Percentiles rank a stretch among this genome's conserved stretches.
Conservation (phyloP, 2,888 invertebrate genomes). For the Hetaerina titia region DNA sequence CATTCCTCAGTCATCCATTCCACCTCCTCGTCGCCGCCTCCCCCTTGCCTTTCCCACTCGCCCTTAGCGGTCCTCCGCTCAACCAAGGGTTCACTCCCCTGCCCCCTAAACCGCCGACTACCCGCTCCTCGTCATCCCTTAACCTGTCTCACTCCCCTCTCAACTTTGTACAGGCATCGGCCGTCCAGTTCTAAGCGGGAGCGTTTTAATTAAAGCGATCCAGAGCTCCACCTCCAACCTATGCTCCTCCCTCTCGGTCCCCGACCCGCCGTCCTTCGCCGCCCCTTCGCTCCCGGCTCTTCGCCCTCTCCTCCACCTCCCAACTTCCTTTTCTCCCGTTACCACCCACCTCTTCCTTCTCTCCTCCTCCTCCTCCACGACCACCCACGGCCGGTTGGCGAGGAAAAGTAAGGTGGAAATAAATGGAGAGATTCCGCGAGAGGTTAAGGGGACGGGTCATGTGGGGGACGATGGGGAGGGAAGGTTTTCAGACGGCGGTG, state of each 20-base stretch:
- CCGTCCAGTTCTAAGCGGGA: constrained; percentile 2
- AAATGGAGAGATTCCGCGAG: too few species aligned
- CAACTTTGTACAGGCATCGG: not conserved
- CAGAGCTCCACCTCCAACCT: not conserved
- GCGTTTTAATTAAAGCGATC: constrained; percentile 9
- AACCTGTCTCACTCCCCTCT: not conserved
- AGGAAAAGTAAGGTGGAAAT: too few species aligned
- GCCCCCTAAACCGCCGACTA: not conserved
- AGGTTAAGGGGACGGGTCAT: too few species aligned
- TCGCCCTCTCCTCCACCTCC: not conserved
- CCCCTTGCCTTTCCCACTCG: not conserved
- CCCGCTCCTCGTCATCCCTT: not conserved
- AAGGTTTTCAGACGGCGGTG: too few species aligned
- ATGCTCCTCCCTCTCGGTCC: not conserved
- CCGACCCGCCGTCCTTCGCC: not conserved
- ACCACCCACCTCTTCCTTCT: not conserved
- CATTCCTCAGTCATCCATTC: not conserved
- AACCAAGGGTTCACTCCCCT: not conserved
- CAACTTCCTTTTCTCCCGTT: too few species aligned
- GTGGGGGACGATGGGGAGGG: too few species aligned
- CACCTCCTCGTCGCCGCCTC: not conserved
- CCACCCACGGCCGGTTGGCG: not conserved
- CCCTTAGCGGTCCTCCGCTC: not conserved
- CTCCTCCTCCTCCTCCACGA: not conserved
- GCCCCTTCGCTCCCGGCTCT: not conserved